Conservation (phyloP, 2,797 vertebrate species). For the Etheostoma nigrum region DNA sequence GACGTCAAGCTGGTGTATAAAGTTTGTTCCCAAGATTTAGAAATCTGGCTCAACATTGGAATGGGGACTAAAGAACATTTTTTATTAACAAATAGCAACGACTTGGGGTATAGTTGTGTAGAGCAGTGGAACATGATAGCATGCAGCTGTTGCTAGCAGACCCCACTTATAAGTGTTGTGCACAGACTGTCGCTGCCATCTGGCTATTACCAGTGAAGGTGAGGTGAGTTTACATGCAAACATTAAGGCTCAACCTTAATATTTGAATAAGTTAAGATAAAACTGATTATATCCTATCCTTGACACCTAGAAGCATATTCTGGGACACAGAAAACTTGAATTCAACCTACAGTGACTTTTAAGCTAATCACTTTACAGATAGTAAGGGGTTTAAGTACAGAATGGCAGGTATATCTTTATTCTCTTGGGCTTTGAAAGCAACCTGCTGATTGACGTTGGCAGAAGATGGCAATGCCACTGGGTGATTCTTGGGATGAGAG, state of each 20-base stretch:
- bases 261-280: constrained; percentile 40
- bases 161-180: constrained; percentile 73
- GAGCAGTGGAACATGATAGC: constrained; percentile 60
- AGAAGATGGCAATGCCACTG: constrained; percentile 63
- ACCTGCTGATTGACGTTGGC: constrained; percentile 72
- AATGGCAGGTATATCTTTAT: constrained; percentile 12
- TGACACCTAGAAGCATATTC: constrained; percentile 9
- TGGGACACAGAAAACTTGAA: constrained; percentile 16
- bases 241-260: constrained; percentile 43
- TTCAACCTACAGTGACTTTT: constrained; percentile 12
- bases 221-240: constrained; percentile 62
- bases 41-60: constrained; percentile 66
- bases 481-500: constrained; percentile 66
- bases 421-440: constrained; percentile 42
- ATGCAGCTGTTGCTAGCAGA: constrained; percentile 78
- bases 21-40: constrained; percentile 77
- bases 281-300: constrained; percentile 26
- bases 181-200: constrained; percentile 74
- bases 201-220: constrained; percentile 71
- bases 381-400: background rate
- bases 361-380: constrained; percentile 4
- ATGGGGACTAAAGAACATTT: constrained; percentile 51
- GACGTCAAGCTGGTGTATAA: constrained; percentile 77
- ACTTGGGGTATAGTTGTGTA: constrained; percentile 64
- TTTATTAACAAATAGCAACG: constrained; percentile 71